These are phyloP conservation scores for Bergia puertoricense DNA, from an alignment of 92 coral and sea anemone genomes.

Conservation along the genomic window DNA sequence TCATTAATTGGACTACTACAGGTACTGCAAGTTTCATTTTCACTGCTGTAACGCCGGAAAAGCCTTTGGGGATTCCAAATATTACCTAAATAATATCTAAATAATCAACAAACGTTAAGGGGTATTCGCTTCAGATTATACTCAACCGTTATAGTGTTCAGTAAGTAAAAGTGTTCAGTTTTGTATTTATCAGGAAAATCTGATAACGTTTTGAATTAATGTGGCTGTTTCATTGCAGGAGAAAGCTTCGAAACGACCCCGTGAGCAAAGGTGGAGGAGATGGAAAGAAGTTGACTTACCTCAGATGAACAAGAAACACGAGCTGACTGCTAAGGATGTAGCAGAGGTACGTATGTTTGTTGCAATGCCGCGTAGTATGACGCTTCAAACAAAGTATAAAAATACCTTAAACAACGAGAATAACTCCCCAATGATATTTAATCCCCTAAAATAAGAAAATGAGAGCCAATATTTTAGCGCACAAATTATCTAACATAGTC, in stretches of 20 bases:
- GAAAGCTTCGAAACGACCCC: slow-evolving; percentile 70
- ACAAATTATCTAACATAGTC: no score
- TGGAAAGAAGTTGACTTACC: slow-evolving; percentile 79
- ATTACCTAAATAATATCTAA: no score
- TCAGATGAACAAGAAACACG: slow-evolving; percentile 59
- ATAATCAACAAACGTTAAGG: no score
- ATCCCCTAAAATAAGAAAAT: neutral
- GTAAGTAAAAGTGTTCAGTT: no score
- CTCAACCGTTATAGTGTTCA: no score
- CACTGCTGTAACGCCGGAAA: no score
- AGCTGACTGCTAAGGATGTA: slow-evolving; percentile 68
- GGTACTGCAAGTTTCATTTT: no score
- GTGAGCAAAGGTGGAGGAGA: slow-evolving; percentile 87
- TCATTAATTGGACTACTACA: no score
- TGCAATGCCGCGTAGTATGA: neutral
- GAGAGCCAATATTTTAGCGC: neutral
- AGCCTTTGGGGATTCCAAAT: no score
- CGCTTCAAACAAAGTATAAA: neutral
- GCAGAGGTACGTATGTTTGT: slow-evolving; percentile 61
- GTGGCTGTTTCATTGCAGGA: slow-evolving; percentile 28
- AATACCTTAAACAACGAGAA: neutral
- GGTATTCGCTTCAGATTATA: no score
- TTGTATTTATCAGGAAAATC: no score
- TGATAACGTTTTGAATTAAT: neutral
- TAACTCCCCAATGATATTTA: neutral